A percentile compares a stretch with the other conserved stretches of the same genome.
phyloP scores from a whole-genome alignment of 2,888 invertebrate species.

The Fragum sueziense region DNA sequence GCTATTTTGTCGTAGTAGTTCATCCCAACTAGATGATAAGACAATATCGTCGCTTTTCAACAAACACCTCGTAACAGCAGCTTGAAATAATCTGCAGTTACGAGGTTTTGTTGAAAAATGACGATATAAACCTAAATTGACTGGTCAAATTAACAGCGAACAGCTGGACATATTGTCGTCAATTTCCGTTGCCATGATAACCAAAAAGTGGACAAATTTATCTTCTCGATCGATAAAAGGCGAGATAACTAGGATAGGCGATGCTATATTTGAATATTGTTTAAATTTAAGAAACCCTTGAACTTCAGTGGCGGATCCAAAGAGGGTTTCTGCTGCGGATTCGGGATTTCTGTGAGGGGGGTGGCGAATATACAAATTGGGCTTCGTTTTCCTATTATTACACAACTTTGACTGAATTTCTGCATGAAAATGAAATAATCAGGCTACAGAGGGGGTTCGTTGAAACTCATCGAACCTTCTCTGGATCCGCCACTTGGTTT shows the following conservation, averaged over 20 bases:
- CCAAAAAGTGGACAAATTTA: neutral
- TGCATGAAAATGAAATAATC: too few species aligned
- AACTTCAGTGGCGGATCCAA: too few species aligned
- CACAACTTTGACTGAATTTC: too few species aligned
- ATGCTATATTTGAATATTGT: neutral
- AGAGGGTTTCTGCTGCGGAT: neutral
- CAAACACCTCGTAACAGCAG: too few species aligned
- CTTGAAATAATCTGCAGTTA: too few species aligned
- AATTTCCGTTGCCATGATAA: constrained; percentile 18
- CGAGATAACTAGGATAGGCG: neutral
- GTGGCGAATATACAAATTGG: neutral
- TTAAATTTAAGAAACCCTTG: too few species aligned
- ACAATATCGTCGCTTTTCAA: too few species aligned
- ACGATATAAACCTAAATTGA: too few species aligned
- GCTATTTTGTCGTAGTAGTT: neutral
- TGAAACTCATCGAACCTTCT: too few species aligned
- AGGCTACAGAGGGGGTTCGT: too few species aligned
- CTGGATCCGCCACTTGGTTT: neutral
- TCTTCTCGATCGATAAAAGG: neutral
- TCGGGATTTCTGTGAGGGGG: neutral
- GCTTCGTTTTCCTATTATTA: too few species aligned
- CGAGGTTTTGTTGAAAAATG: too few species aligned
- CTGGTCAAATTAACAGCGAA: neutral
- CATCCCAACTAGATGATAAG: neutral
- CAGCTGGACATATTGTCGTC: constrained; percentile 10